Evolutionary conservation across 2,113 vertebrate species (phyloP).

Genomic region (Myrmecophaga tridactyla): DNA sequence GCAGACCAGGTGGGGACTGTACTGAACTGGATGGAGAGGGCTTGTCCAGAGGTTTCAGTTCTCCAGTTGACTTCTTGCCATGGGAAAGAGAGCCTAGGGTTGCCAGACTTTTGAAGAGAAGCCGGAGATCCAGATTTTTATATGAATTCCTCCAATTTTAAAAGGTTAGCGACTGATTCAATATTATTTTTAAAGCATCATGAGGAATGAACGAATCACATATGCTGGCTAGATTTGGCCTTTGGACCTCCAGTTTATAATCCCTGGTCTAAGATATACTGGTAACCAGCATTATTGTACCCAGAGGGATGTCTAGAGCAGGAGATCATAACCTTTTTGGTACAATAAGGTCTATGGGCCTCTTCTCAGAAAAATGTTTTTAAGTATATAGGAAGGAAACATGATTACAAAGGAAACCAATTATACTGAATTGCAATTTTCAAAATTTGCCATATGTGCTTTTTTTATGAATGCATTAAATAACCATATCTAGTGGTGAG

Average conservation of each 20-base stretch:
- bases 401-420: not conserved
- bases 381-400: not conserved
- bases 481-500: not conserved
- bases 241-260: not conserved
- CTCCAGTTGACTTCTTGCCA: not conserved
- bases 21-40: not conserved
- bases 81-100: not conserved
- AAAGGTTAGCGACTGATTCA: not conserved
- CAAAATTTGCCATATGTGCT: not conserved
- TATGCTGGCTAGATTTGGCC: not conserved
- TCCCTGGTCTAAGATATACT: not conserved
- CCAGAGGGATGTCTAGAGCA: not conserved
- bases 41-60: not conserved
- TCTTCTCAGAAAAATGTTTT: not conserved
- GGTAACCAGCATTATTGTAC: not conserved
- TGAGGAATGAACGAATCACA: not conserved
- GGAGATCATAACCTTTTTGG: not conserved
- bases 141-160: not conserved
- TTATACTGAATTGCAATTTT: not conserved
- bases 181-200: not conserved
- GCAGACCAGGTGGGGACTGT: not conserved
- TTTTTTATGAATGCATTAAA: constrained; percentile 21
- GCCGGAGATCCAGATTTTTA: not conserved
- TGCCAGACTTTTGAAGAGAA: not conserved
- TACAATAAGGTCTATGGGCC: not conserved